These are phyloP conservation scores for Atherinosoma microstoma DNA, from an alignment of 2,797 vertebrate genomes.

Conservation along the genomic window DNA sequence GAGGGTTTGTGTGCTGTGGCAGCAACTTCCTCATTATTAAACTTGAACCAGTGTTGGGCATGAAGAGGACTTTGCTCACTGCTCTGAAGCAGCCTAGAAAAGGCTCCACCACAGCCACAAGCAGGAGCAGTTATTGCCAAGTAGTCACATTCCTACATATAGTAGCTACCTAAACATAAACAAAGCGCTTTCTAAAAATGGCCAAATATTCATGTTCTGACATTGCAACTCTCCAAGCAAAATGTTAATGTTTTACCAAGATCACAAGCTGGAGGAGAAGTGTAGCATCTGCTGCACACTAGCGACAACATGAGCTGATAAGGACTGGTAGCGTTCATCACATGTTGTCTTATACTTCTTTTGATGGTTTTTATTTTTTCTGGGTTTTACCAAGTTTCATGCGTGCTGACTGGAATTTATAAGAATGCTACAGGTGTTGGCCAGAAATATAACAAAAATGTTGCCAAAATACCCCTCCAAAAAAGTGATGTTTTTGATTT, in stretches of 20 bases:
- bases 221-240: constrained; percentile 34
- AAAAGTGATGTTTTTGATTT: constrained; percentile 2
- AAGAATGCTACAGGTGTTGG: constrained; percentile 10
- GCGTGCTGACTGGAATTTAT: constrained; percentile 35
- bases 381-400: constrained; percentile 23
- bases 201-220: constrained; percentile 12
- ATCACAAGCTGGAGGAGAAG: constrained; percentile 31
- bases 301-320: constrained; percentile 16
- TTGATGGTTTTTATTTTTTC: constrained; percentile 5
- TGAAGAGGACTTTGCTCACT: constrained; percentile 36
- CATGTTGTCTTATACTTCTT: constrained; percentile 19
- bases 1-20: constrained; percentile 1
- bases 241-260: constrained; percentile 23
- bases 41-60: constrained; percentile 19
- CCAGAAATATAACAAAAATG: constrained; percentile 28
- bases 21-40: constrained; percentile 23
- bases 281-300: constrained; percentile 15
- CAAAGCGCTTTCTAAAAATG: constrained; percentile 24
- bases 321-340: constrained; percentile 36
- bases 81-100: constrained; percentile 24
- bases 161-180: constrained; percentile 19
- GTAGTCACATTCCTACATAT: constrained; percentile 45
- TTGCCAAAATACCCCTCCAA: constrained; percentile 46
- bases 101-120: constrained; percentile 9
- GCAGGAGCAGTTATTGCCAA: constrained; percentile 58